Evolutionary conservation across 2,888 invertebrate genomes (phyloP).

Genomic region (Andrena bicolor): DNA sequence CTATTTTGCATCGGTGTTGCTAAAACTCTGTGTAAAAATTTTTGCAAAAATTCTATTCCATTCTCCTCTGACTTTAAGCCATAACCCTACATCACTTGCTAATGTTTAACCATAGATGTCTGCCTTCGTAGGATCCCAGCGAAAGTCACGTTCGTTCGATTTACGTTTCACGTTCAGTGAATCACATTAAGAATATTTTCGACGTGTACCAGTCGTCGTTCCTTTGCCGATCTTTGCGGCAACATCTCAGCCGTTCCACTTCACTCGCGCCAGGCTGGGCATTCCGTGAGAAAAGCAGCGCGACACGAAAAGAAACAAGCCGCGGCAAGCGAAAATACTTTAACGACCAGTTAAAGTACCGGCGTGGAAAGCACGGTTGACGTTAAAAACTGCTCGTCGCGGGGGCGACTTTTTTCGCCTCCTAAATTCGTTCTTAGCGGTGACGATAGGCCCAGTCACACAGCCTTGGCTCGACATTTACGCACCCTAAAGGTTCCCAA

Average conservation of each 20-base stretch:
- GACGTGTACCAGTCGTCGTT: not conserved
- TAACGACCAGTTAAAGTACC: slow-evolving; percentile 59
- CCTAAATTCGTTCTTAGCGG: slow-evolving; percentile 14
- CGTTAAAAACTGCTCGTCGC: slow-evolving; percentile 41
- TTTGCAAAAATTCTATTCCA: not conserved
- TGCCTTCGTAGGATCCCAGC: not conserved
- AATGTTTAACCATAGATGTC: not conserved
- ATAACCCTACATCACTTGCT: not conserved
- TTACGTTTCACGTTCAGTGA: not conserved
- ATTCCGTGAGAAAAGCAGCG: slow-evolving; percentile 17
- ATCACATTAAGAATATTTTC: slow-evolving; percentile 24
- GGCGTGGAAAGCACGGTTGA: slow-evolving; percentile 40
- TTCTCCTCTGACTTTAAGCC: not conserved
- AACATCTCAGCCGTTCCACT: slow-evolving; percentile 13
- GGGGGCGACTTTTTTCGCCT: slow-evolving; percentile 21
- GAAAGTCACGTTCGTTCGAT: not conserved
- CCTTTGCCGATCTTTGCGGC: slow-evolving; percentile 4
- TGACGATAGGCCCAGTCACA: slow-evolving; percentile 9
- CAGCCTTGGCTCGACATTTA: not conserved
- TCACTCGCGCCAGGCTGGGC: slow-evolving; percentile 14
- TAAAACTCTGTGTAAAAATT: not conserved
- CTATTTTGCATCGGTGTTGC: not conserved
- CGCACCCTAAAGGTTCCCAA: not conserved
- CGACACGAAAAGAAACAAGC: slow-evolving; percentile 42
- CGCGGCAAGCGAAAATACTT: slow-evolving; percentile 57